Percentiles rank a stretch among this genome's conserved stretches.
Evolutionary conservation across 2,113 vertebrate genomes (phyloP).

Genomic region (Corythornis cristatus): DNA sequence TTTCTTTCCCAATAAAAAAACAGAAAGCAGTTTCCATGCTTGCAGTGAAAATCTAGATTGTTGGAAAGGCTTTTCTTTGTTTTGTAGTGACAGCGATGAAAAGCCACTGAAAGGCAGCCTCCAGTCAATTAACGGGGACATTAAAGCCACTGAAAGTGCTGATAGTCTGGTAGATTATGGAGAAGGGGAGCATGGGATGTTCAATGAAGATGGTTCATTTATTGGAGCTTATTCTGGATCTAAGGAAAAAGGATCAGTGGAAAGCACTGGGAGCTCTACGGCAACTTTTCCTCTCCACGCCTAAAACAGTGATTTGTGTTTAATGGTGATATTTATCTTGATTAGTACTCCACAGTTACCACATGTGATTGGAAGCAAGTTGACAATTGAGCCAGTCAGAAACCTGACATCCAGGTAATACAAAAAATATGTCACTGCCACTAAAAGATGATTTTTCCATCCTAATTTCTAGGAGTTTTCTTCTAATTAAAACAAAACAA

Average conservation of each 20-base stretch:
- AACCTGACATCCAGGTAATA: constrained; percentile 11
- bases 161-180: constrained; percentile 96
- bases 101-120: constrained; percentile 94
- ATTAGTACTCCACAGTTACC: background rate
- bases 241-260: constrained; percentile 87
- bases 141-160: constrained; percentile 88
- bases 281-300: constrained; percentile 80
- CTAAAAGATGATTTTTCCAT: constrained; percentile 32
- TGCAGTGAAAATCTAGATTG: background rate
- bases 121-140: constrained; percentile 83
- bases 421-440: constrained; percentile 56
- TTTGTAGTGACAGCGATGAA: constrained; percentile 91
- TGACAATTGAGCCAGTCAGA: constrained; percentile 10
- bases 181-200: constrained; percentile 90
- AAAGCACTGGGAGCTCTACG: constrained; percentile 84
- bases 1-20: background rate
- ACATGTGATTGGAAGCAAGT: constrained; percentile 2
- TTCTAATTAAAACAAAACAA: background rate
- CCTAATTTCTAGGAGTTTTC: constrained; percentile 16
- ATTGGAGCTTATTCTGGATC: constrained; percentile 92
- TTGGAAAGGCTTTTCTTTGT: constrained; percentile 44
- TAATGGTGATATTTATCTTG: constrained; percentile 41
- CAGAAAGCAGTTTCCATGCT: background rate
- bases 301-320: constrained; percentile 22
- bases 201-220: constrained; percentile 97